phyloP scores from a whole-genome alignment of 1,140 invertebrate species.

The Tachypleus tridentatus region DNA sequence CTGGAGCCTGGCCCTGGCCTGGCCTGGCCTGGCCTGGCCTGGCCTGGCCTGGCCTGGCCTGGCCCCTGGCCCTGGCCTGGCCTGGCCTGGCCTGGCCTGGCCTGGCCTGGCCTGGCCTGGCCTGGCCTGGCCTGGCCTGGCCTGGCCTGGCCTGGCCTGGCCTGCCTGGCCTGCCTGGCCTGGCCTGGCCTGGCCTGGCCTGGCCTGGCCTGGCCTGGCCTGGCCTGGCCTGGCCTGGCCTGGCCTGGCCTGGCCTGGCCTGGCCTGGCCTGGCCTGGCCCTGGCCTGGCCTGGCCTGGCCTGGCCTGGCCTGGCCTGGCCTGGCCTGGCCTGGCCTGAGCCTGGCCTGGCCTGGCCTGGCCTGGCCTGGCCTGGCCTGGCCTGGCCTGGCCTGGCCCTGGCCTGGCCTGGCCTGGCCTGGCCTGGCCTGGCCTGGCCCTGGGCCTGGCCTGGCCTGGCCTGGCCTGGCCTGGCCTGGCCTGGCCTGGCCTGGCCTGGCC shows the following conservation, averaged over 20 bases:
- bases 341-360: conserved; percentile 26
- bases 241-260: conserved; percentile 25
- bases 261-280: too few species aligned
- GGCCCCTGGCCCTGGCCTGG: too few species aligned
- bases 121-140: conserved; percentile 23
- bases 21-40: conserved; percentile 21
- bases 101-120: conserved; percentile 25
- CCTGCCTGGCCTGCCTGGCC: too few species aligned
- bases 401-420: conserved; percentile 22
- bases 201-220: conserved; percentile 26
- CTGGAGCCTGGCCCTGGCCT: too few species aligned
- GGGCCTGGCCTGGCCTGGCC: conserved; percentile 25
- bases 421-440: too few species aligned
- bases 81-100: conserved; percentile 24
- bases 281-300: conserved; percentile 17
- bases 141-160: conserved; percentile 22
- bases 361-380: conserved; percentile 22
- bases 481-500: conserved; percentile 24
- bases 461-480: conserved; percentile 24
- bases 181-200: conserved; percentile 23
- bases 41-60: conserved; percentile 22
- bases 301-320: conserved; percentile 23
- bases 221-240: conserved; percentile 22
- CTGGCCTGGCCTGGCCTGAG: conserved; percentile 23
- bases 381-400: conserved; percentile 21